These are phyloP conservation scores for Diceros bicornis DNA, from an alignment of 2,797 vertebrate species.

Conservation along the genomic window DNA sequence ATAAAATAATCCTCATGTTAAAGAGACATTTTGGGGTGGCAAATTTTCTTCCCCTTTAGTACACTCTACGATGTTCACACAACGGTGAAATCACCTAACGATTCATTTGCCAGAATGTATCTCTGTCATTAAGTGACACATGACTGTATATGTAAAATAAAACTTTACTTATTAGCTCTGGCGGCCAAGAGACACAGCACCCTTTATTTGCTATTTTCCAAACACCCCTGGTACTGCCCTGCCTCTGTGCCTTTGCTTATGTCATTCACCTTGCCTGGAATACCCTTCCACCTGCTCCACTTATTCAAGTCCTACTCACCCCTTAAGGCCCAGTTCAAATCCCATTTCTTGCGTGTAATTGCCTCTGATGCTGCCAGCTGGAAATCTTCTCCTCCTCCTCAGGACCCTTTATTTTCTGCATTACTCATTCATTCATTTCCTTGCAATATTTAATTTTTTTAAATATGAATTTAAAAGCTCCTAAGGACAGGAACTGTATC, in stretches of 20 bases:
- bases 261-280: not conserved
- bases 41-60: no score
- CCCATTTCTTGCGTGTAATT: not conserved
- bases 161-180: not conserved
- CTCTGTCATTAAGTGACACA: no score
- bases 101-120: no score
- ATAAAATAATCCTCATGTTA: no score
- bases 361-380: not conserved
- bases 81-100: no score
- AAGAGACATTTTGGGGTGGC: no score
- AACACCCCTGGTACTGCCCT: not conserved
- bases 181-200: not conserved
- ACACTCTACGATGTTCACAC: no score
- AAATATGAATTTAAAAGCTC: slow-evolving; percentile 1
- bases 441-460: slow-evolving; percentile 6
- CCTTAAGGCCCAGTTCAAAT: not conserved
- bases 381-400: not conserved
- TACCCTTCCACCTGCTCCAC: not conserved
- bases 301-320: not conserved
- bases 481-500: not conserved
- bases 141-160: not conserved
- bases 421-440: not conserved
- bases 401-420: not conserved
- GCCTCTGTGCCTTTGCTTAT: not conserved
- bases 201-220: not conserved